phyloP scores from a whole-genome alignment of 2,888 invertebrate genomes.

The Baccha elongata region DNA sequence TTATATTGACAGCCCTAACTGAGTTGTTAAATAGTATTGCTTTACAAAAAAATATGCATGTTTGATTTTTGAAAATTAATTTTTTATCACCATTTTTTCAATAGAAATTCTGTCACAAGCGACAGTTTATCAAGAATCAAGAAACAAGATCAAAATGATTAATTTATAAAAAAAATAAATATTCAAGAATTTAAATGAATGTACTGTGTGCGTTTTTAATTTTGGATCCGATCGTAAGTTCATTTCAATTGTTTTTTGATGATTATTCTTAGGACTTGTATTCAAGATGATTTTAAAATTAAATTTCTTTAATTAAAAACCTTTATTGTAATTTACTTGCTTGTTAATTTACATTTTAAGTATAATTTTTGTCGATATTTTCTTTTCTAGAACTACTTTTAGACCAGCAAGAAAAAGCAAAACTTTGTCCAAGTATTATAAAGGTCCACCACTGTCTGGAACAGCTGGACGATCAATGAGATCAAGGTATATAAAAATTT shows the following conservation, averaged over 20 bases:
- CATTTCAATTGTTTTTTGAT: neutral
- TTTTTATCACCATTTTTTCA: neutral
- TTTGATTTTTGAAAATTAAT: neutral
- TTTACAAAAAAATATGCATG: too few relatives aligned
- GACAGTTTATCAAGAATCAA: slow-evolving; percentile 19
- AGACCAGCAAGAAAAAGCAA: slow-evolving; percentile 80
- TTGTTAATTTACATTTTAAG: neutral
- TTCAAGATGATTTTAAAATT: too few relatives aligned
- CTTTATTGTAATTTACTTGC: neutral
- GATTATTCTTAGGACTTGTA: too few relatives aligned
- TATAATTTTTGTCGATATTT: neutral
- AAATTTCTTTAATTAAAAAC: neutral
- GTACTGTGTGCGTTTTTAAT: neutral
- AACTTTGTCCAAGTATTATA: slow-evolving; percentile 80
- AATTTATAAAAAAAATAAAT: neutral
- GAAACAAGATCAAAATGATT: neutral
- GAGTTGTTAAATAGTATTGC: too few relatives aligned
- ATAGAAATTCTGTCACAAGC: slow-evolving; percentile 17
- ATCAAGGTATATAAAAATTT: slow-evolving; percentile 55
- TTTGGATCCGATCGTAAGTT: slow-evolving; percentile 4
- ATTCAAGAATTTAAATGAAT: slow-evolving; percentile 6
- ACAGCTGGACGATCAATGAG: slow-evolving; percentile 45
- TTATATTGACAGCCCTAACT: too few relatives aligned
- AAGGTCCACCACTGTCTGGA: slow-evolving; percentile 75
- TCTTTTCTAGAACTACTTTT: slow-evolving; percentile 22